phyloP scores from a whole-genome alignment of 2,797 vertebrate genomes.

The Acrocephalus scirpaceus region DNA sequence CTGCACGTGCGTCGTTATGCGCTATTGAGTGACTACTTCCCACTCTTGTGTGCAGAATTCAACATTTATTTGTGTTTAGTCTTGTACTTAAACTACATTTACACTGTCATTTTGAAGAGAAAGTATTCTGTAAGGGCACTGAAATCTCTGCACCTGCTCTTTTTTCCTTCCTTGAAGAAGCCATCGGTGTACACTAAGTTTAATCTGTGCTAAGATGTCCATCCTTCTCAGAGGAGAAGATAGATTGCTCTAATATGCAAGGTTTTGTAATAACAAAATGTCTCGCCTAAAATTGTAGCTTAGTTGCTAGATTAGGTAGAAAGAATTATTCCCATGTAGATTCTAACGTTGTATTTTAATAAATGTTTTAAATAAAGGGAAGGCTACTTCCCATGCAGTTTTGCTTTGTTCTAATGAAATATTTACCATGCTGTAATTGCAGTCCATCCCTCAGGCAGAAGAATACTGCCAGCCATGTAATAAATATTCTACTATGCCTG shows the following conservation, averaged over 20 bases:
- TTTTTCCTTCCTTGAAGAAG: background rate
- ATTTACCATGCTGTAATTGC: constrained; percentile 69
- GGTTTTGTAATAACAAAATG: constrained; percentile 25
- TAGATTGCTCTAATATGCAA: constrained; percentile 33
- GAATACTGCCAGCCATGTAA: constrained; percentile 1
- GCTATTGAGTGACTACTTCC: background rate
- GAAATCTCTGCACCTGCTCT: background rate
- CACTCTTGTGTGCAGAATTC: background rate
- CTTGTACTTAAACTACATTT: background rate
- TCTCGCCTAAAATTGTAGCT: background rate
- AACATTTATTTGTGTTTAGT: background rate
- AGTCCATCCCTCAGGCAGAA: constrained; percentile 67
- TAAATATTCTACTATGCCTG: constrained; percentile 48
- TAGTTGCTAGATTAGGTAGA: constrained; percentile 22
- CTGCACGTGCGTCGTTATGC: background rate
- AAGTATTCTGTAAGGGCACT: background rate
- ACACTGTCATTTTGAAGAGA: background rate
- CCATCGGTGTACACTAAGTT: background rate
- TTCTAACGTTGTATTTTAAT: constrained; percentile 64
- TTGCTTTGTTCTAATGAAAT: constrained; percentile 69
- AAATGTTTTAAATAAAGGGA: constrained; percentile 71
- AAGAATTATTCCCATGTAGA: constrained; percentile 60
- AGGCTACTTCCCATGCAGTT: constrained; percentile 62
- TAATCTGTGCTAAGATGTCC: background rate
- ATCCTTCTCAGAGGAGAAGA: constrained; percentile 17